Evolutionary conservation across 2,797 vertebrate species (phyloP), one percentile per base, ranked within the genome.

Genomic region (Lithobates sylvaticus): DNA sequence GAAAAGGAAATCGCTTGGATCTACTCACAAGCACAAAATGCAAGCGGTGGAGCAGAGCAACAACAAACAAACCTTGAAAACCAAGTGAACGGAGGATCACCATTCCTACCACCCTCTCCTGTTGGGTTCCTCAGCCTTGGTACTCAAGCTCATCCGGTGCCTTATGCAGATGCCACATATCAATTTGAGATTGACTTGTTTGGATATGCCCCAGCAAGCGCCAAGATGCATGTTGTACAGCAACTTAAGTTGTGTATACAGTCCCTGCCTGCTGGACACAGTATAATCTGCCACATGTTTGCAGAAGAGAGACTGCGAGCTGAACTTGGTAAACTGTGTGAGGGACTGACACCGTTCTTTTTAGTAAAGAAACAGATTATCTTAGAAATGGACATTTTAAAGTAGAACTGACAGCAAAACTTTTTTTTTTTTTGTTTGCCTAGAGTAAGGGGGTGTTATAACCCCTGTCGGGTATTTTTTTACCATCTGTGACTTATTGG

Each of bases 131-230:
- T 87, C 18, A 87, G 86, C 16, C 86, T 87, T 16, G 29, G 85
- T 13, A 83, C 80, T 9, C 85, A 75, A 67, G 47, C 75, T 18
- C 67, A 27, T 26, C 69, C 68, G 2, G 29, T 78, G 5, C 80
- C 85, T 10, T 39, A 78, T 23, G 54, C 21, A 6, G 27, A 83
- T n/a, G 69, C 54, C 16, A n/a, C 32, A 18, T 12, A 78, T 18
- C 75, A 54, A 16, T 27, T 83, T 3, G 80, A 87, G 5, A 69
- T 87, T 67, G 80, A 87, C 39, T n/a, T 87, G 68, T 87, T 83
- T 74, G 85, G 80, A 73, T 74, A 34, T 58, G 75, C 83, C 42
- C 85, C 47, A 21, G n/a, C 12, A 5, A 72, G 3, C 47, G 85
- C 75, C 15, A 70, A 73, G 47, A 15, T 9, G 27, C 85, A 87